Conservation (phyloP, 2,797 vertebrate species). For the Cyprinella venusta region DNA sequence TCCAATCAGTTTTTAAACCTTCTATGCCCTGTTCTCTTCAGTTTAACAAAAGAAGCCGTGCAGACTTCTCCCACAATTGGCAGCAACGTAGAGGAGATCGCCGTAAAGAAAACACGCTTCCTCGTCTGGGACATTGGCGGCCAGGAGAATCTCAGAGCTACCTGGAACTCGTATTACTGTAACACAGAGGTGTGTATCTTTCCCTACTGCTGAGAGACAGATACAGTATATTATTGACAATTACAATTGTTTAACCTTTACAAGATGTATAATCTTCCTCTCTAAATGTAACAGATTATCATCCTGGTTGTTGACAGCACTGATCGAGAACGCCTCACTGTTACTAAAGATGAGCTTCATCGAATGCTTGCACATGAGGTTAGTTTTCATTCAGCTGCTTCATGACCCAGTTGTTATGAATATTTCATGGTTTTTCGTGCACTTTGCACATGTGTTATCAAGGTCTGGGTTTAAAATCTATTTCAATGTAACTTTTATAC, state of each 20-base stretch:
- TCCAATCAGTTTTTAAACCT: not conserved
- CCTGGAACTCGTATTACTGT: slow-evolving; percentile 84
- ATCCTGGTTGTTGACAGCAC: slow-evolving; percentile 90
- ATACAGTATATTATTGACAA: not conserved
- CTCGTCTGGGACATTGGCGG: slow-evolving; percentile 89
- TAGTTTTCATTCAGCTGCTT: slow-evolving; percentile 32
- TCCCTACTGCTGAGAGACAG: not conserved
- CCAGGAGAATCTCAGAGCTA: slow-evolving; percentile 82
- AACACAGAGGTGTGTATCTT: slow-evolving; percentile 81
- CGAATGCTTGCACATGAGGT: slow-evolving; percentile 88
- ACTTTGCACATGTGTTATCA: not conserved
- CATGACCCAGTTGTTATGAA: not conserved
- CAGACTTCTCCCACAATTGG: slow-evolving; percentile 85
- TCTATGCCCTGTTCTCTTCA: slow-evolving; percentile 53
- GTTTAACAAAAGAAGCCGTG: slow-evolving; percentile 85
- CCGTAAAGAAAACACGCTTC: slow-evolving; percentile 82
- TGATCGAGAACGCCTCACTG: slow-evolving; percentile 80
- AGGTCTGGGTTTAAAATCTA: not conserved
- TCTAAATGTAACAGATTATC: slow-evolving; percentile 77
- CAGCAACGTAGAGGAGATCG: slow-evolving; percentile 87
- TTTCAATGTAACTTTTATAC: not conserved
- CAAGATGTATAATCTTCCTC: not conserved
- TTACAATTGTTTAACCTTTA: not conserved
- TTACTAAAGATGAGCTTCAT: slow-evolving; percentile 83
- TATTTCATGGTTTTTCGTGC: slow-evolving; percentile 1